Conservation (phyloP, 2,888 invertebrate genomes). For the Leucophenga montana region DNA sequence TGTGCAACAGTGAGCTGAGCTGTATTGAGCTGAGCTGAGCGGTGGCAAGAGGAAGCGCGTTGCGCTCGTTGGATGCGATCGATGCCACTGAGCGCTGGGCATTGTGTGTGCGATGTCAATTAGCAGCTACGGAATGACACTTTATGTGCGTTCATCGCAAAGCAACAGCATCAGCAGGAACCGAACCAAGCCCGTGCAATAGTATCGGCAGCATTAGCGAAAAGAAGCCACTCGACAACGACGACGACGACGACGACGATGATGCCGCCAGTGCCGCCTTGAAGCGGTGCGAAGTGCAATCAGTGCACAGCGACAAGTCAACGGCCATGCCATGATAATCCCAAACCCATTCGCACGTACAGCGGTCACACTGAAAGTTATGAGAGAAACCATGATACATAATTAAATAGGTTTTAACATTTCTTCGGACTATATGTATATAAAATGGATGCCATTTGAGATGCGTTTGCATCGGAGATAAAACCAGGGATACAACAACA, state of each 20-base stretch:
- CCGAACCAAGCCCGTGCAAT: constrained; percentile 45
- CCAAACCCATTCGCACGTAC: too few relatives aligned
- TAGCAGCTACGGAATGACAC: constrained; percentile 73
- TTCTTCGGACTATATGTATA: too few relatives aligned
- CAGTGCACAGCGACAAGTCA: constrained; percentile 65
- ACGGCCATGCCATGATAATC: constrained; percentile 9
- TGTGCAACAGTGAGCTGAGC: neutral
- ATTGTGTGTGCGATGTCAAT: constrained; percentile 71
- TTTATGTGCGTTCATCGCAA: constrained; percentile 66
- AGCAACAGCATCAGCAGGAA: constrained; percentile 45
- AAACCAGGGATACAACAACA: too few relatives aligned
- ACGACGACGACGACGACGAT: too few relatives aligned
- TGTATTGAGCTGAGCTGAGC: neutral
- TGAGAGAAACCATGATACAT: too few relatives aligned
- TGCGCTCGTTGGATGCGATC: constrained; percentile 15
- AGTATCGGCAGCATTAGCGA: neutral
- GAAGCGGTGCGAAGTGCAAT: constrained; percentile 62
- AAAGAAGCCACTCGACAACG: neutral
- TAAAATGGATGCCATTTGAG: too few relatives aligned
- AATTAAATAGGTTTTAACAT: too few relatives aligned
- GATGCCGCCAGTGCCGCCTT: too few relatives aligned
- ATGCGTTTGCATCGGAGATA: too few relatives aligned
- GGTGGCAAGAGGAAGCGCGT: neutral
- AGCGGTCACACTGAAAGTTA: too few relatives aligned
- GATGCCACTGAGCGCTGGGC: constrained; percentile 31